Conservation (phyloP, 2,113 vertebrate species). For the Stigmatopora nigra region DNA sequence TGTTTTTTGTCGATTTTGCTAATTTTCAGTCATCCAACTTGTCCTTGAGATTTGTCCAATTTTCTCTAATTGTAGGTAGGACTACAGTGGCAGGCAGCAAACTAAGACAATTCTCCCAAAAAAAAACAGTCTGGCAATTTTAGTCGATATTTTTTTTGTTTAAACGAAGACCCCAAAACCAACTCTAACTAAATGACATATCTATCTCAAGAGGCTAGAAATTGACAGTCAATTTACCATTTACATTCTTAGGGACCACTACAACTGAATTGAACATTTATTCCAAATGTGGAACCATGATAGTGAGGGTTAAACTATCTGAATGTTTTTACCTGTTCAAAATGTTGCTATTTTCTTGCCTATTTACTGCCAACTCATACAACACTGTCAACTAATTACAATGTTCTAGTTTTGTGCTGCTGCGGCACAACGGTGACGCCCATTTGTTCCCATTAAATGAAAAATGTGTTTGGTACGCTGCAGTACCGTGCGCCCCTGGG, state of each 20-base stretch:
- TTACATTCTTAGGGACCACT: too few species aligned
- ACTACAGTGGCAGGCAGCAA: not conserved
- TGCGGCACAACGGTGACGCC: slow-evolving; percentile 25
- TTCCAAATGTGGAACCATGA: too few species aligned
- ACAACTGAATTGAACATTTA: too few species aligned
- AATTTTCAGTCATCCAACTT: not conserved
- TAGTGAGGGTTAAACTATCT: too few species aligned
- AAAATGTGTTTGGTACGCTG: slow-evolving; percentile 29
- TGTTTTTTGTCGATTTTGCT: too few species aligned
- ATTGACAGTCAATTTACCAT: too few species aligned
- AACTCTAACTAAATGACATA: too few species aligned
- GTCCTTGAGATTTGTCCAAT: not conserved
- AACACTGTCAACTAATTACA: slow-evolving; percentile 19
- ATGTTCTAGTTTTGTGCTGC: slow-evolving; percentile 13
- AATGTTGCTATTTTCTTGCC: not conserved
- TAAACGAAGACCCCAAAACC: too few species aligned
- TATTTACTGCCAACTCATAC: not conserved
- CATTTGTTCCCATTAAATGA: slow-evolving; percentile 52
- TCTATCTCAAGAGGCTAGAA: too few species aligned
- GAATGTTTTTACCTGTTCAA: not conserved
- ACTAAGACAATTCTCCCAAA: too few species aligned
- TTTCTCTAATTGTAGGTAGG: not conserved
- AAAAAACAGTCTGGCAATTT: too few species aligned
- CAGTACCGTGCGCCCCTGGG: slow-evolving; percentile 29
- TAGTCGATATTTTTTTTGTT: too few species aligned